These are phyloP conservation scores for Drosophila buzzatii DNA, from an alignment of 2,888 invertebrate species.

Conservation along the genomic window DNA sequence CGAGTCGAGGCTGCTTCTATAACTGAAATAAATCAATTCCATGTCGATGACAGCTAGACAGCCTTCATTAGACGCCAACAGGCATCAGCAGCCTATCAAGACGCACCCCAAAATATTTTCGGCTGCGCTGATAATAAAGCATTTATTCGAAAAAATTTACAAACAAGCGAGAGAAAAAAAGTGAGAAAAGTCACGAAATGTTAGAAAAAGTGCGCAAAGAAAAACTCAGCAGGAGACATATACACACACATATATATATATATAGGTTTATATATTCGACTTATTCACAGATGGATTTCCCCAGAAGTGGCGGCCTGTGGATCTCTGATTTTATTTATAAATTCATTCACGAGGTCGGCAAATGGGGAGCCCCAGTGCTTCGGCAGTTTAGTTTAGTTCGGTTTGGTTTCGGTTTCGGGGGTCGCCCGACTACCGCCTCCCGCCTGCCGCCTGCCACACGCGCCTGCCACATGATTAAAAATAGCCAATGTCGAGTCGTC, in stretches of 20 bases:
- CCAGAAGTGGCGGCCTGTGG: slow-evolving; percentile 66
- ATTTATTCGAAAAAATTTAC: slow-evolving; percentile 64
- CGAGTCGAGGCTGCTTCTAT: not conserved
- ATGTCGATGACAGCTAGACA: slow-evolving; percentile 37
- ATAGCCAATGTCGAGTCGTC: slow-evolving; percentile 40
- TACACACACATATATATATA: slow-evolving; percentile 31
- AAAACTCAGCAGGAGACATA: slow-evolving; percentile 77
- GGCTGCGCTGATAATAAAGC: slow-evolving; percentile 52
- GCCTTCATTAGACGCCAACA: slow-evolving; percentile 57
- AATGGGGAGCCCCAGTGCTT: slow-evolving; percentile 38
- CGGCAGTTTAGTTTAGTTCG: slow-evolving; percentile 13
- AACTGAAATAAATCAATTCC: slow-evolving; percentile 50
- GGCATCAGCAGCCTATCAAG: slow-evolving; percentile 59
- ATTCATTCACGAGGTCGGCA: slow-evolving; percentile 71
- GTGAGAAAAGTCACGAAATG: slow-evolving; percentile 31
- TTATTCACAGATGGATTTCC: slow-evolving; percentile 79
- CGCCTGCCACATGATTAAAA: slow-evolving; percentile 64
- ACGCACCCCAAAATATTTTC: slow-evolving; percentile 20
- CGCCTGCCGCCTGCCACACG: slow-evolving; percentile 48
- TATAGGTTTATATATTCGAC: slow-evolving; percentile 49
- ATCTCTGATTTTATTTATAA: slow-evolving; percentile 73
- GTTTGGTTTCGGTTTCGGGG: slow-evolving; percentile 9
- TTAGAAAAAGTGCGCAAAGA: slow-evolving; percentile 48
- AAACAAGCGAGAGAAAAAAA: slow-evolving; percentile 43
- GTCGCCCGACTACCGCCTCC: slow-evolving; percentile 38